Evolutionary conservation across 2,113 vertebrate species (phyloP).

Genomic region (Bucco capensis): DNA sequence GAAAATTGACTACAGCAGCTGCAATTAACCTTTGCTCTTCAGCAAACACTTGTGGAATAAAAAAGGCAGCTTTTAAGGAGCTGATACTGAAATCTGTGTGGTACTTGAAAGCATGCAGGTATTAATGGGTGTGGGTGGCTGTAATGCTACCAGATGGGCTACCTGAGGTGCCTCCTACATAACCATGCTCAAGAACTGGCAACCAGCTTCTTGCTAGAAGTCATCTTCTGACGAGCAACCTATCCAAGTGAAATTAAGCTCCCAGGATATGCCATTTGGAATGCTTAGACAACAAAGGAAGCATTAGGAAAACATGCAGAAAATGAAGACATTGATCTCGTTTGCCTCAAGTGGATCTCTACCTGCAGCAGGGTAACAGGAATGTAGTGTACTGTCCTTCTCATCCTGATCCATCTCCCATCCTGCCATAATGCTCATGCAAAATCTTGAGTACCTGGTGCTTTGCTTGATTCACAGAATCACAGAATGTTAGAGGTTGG

Average conservation of each 20-base stretch:
- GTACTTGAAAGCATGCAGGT: background rate
- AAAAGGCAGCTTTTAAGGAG: background rate
- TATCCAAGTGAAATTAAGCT: background rate
- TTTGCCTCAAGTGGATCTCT: background rate
- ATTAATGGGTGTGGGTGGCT: background rate
- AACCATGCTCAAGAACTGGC: background rate
- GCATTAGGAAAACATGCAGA: background rate
- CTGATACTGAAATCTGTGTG: background rate
- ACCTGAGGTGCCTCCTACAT: background rate
- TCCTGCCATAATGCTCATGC: background rate
- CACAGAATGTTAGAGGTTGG: no score
- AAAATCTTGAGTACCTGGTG: background rate
- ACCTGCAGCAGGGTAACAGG: background rate
- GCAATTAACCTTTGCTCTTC: background rate
- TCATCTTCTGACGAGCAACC: background rate
- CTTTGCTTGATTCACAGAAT: no score
- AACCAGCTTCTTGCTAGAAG: background rate
- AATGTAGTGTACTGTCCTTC: rapidly evolving
- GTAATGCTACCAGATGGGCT: background rate
- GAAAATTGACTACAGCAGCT: background rate
- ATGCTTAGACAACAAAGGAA: background rate
- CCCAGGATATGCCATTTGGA: background rate
- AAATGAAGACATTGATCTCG: background rate
- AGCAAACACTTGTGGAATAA: background rate
- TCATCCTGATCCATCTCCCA: background rate